Evolutionary conservation across 2,888 invertebrate genomes (phyloP).

Genomic region (Pseudococcus longispinus): DNA sequence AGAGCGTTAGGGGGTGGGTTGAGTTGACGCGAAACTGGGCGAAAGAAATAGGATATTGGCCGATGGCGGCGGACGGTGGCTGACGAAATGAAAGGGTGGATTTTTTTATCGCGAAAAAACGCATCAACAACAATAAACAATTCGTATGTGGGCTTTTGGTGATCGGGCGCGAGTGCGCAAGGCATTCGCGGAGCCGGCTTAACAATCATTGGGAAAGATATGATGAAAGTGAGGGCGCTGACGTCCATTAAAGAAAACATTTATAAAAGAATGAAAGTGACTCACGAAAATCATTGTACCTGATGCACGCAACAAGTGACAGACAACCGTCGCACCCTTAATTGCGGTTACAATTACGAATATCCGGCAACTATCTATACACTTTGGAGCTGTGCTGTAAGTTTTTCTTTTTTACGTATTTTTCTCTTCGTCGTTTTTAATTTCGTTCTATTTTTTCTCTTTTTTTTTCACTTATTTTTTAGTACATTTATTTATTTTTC

Average conservation of each 20-base stretch:
- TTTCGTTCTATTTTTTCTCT: not conserved
- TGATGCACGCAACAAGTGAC: slow-evolving; percentile 45
- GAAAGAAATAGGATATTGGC: slow-evolving; percentile 18
- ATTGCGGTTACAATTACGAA: slow-evolving; percentile 34
- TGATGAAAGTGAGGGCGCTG: slow-evolving; percentile 49
- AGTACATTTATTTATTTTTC: not conserved
- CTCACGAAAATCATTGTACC: slow-evolving; percentile 30
- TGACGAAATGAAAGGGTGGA: not conserved
- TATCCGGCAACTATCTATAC: not conserved
- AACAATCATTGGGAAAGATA: slow-evolving; percentile 28
- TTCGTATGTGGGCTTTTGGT: slow-evolving; percentile 42
- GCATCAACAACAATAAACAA: slow-evolving; percentile 42
- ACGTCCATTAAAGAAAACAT: slow-evolving; percentile 44
- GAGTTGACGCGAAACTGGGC: not conserved
- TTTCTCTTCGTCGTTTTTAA: not conserved
- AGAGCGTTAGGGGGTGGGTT: not conserved
- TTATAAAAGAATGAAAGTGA: slow-evolving; percentile 50
- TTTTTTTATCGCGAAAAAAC: slow-evolving; percentile 9
- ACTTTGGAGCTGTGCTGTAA: slow-evolving; percentile 6
- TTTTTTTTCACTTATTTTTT: not conserved
- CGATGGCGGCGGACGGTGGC: not conserved
- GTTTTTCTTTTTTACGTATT: not conserved
- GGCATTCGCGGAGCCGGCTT: slow-evolving; percentile 22
- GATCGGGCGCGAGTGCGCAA: slow-evolving; percentile 37
- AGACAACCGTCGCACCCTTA: slow-evolving; percentile 30